These are phyloP conservation scores for Tupiocoris notatus DNA, from an alignment of 2,888 invertebrate species.

Conservation along the genomic window DNA sequence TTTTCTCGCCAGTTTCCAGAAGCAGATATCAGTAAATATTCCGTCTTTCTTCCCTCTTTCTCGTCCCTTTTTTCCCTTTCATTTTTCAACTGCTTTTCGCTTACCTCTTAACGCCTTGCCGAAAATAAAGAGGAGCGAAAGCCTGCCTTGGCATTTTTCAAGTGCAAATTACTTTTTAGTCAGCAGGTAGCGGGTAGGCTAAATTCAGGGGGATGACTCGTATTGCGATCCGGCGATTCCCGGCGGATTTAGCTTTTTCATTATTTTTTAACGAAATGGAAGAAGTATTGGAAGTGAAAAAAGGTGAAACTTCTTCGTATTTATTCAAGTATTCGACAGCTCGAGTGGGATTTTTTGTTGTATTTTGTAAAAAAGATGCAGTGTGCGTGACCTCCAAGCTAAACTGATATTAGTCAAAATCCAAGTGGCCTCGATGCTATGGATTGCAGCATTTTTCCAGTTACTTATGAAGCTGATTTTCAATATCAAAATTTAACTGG, in stretches of 20 bases:
- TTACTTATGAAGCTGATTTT: no score
- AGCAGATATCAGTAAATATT: not conserved
- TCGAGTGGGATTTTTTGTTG: no score
- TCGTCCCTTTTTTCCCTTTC: not conserved
- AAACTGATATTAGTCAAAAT: no score
- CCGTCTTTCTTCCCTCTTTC: constrained; percentile 1
- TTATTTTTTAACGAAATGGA: not conserved
- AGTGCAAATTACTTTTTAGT: constrained; percentile 13
- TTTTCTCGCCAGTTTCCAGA: not conserved
- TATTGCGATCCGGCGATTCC: not conserved
- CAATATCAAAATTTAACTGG: no score
- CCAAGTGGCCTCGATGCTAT: no score
- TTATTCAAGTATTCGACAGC: no score
- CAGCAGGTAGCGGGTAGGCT: not conserved
- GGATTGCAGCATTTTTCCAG: no score
- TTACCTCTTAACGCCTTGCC: not conserved
- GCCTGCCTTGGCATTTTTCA: constrained; percentile 2
- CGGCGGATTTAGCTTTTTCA: not conserved
- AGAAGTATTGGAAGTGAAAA: constrained; percentile 16
- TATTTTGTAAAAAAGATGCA: no score
- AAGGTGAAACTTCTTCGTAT: no score
- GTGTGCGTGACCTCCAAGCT: no score
- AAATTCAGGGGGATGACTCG: no score
- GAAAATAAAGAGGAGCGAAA: not conserved
- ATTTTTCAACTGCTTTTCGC: not conserved